Evolutionary conservation across 1,140 invertebrate species (phyloP).

Genomic region (Neodiprion virginianus): DNA sequence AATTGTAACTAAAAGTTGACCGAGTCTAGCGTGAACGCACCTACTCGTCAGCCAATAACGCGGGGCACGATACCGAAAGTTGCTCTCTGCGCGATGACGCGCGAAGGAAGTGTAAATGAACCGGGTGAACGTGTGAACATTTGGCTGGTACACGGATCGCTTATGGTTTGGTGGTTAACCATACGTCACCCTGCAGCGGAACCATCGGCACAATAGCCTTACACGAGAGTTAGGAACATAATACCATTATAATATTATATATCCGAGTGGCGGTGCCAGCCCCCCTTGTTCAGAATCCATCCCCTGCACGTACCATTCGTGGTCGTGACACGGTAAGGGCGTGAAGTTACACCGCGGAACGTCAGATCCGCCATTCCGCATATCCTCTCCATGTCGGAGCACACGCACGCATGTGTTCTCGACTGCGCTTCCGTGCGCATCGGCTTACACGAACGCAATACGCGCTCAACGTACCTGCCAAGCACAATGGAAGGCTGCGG

Average conservation of each 20-base stretch:
- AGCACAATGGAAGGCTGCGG: not conserved
- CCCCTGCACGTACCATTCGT: slow-evolving; percentile 6
- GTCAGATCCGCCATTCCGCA: not conserved
- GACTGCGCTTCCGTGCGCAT: not conserved
- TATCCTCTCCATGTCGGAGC: not conserved
- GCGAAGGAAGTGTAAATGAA: not conserved
- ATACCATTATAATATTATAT: slow-evolving; percentile 16
- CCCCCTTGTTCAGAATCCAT: slow-evolving; percentile 27
- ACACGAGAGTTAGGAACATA: slow-evolving; percentile 14
- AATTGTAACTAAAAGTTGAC: no score
- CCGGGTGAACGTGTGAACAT: slow-evolving; percentile 11
- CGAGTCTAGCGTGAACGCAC: no score
- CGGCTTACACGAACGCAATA: not conserved
- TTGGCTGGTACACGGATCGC: slow-evolving; percentile 11
- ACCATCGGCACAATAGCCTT: slow-evolving; percentile 2
- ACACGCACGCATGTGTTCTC: not conserved
- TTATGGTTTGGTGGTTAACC: slow-evolving; percentile 16
- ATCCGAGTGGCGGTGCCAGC: slow-evolving; percentile 12
- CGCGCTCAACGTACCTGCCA: no score
- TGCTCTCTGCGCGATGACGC: not conserved
- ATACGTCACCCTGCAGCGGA: slow-evolving; percentile 10
- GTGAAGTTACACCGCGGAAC: not conserved
- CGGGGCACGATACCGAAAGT: not conserved
- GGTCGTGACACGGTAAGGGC: not conserved
- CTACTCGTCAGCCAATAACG: no score